Percentiles rank a stretch among this genome's conserved stretches.
Evolutionary conservation across 2,113 vertebrate species (phyloP).

Genomic region (Forbesichthys papilliferus): DNA sequence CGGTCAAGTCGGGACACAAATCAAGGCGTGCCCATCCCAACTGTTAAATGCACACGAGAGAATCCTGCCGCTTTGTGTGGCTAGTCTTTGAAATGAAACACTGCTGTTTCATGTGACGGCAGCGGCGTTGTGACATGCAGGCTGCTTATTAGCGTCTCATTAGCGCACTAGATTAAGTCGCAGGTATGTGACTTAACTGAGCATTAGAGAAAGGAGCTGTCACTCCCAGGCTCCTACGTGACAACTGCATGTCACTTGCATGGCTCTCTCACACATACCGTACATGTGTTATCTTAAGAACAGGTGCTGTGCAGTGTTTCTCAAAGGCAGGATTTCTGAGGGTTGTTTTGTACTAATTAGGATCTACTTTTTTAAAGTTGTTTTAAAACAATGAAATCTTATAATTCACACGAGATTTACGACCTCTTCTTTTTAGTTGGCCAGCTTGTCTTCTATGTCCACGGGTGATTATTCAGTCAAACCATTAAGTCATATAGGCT

Average conservation of each 20-base stretch:
- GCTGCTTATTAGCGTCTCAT: conserved; percentile 46
- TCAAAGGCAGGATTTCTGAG: not conserved
- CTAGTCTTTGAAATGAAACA: conserved; percentile 20
- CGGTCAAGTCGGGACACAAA: too few species aligned
- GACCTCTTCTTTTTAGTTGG: not conserved
- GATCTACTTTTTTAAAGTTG: too few species aligned
- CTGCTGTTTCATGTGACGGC: conserved; percentile 8
- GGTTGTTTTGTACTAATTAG: too few species aligned
- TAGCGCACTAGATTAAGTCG: conserved; percentile 58
- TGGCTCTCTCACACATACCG: not conserved
- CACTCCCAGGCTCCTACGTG: conserved; percentile 13
- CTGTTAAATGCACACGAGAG: conserved; percentile 23
- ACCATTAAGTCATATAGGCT: not conserved
- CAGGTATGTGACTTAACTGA: conserved; percentile 53
- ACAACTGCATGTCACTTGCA: conserved; percentile 14
- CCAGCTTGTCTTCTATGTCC: not conserved
- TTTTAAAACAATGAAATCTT: too few species aligned
- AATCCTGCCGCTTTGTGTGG: not conserved
- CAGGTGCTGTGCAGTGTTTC: not conserved
- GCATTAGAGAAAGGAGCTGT: conserved; percentile 41
- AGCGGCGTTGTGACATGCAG: conserved; percentile 31
- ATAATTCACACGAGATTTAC: too few species aligned
- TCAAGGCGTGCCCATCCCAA: not conserved
- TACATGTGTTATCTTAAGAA: too few species aligned
- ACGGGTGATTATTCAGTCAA: conserved; percentile 22